Evolutionary conservation across 1,140 invertebrate genomes (phyloP).

Genomic region (Penaeus vannamei): DNA sequence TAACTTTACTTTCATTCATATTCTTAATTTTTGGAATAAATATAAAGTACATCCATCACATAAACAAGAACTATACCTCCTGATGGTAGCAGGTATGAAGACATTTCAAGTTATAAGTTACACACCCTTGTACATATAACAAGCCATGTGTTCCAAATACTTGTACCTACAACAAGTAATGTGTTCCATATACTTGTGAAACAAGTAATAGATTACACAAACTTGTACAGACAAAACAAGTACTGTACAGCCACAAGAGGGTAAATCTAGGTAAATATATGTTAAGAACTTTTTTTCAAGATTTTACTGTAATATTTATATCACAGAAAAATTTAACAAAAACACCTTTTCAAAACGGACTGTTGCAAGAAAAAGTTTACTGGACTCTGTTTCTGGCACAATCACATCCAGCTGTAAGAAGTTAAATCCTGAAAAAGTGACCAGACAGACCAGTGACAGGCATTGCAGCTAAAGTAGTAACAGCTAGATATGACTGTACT

Average conservation of each 20-base stretch:
- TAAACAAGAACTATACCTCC: no score
- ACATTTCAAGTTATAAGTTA: no score
- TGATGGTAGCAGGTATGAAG: no score
- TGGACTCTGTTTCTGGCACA: conserved; percentile 13
- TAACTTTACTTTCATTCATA: no score
- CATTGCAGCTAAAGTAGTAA: background rate
- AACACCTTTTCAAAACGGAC: conserved; percentile 27
- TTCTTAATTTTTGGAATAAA: no score
- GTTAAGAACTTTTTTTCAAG: conserved; percentile 37
- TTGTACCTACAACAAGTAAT: no score
- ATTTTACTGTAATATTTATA: conserved; percentile 39
- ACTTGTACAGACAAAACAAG: conserved; percentile 50
- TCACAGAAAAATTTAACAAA: conserved; percentile 51
- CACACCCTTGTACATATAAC: no score
- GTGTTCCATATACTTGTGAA: no score
- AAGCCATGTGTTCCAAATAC: no score
- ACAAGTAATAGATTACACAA: background rate
- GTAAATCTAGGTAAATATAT: conserved; percentile 27
- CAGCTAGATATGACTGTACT: background rate
- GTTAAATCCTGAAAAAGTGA: background rate
- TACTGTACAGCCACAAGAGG: conserved; percentile 30
- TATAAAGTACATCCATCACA: no score
- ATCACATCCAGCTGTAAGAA: conserved; percentile 26
- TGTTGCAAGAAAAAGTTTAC: background rate
- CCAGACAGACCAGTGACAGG: no score